Evolutionary conservation across 2,113 vertebrate species (phyloP), one percentile per base, ranked within the genome.

Genomic region (Ammospiza nelsoni): DNA sequence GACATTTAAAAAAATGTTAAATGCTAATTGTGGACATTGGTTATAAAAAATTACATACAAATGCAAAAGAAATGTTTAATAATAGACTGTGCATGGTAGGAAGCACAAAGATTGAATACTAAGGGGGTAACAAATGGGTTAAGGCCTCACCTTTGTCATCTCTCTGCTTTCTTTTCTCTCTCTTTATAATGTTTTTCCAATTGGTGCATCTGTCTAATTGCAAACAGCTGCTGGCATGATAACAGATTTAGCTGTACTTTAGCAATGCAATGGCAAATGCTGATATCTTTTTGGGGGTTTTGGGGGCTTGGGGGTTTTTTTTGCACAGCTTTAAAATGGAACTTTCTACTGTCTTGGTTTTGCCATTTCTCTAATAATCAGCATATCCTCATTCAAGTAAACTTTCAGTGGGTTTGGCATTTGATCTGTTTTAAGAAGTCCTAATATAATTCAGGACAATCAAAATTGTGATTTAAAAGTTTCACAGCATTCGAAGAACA

Each of bases 101-200:
- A 43, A 84, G n/a, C 12, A 65, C 24, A 67, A 88, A 92, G 24
- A 58, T 57, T 95, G 71, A 57, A 27, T 55, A 89, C 9, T 65
- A 35, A 66, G 4, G 19, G 37, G 44, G 6, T 71, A 87, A 90
- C 57, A 15, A 33, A 78, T 17, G 27, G 44, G 63, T 37, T 59
- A 41, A 88, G n/a, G 29, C 27, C 49, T 67, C 69, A 46, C n/a
- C 14, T 31, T 62, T 90, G 24, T 37, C 72, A 7, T 48, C 57
- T 37, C 15, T 58, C n/a, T 94, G 39, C 28, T 41, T 71, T 89
- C 44, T 46, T 72, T 68, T 83, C 94, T 96, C 59, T 90, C 69
- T 91, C 41, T 89, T 92, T 78, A 54, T 58, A 92, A 80, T 97
- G 31, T 65, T 93, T 92, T 90, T 84, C 16, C 55, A 69, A 1